A percentile compares a stretch with the other conserved stretches of the same genome.
These are phyloP conservation scores for Pseudocheirus occidentalis DNA, from an alignment of 2,797 vertebrate species.

Conservation along the genomic window DNA sequence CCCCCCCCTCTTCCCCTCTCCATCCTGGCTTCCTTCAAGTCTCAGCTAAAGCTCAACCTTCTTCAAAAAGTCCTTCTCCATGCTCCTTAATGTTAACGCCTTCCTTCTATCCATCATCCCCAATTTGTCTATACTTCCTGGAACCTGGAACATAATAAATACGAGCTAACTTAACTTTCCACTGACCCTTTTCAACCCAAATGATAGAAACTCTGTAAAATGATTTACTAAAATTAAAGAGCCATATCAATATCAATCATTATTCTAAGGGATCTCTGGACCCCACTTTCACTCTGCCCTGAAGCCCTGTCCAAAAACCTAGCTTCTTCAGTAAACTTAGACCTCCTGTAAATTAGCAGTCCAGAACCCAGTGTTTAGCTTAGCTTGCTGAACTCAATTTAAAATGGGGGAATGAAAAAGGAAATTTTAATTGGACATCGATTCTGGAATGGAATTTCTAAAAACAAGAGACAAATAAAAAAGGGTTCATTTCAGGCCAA, in stretches of 20 bases:
- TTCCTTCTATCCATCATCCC: background rate
- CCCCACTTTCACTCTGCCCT: background rate
- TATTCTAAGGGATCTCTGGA: background rate
- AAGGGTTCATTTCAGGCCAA: conserved; percentile 68
- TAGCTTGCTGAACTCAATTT: background rate
- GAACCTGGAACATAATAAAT: background rate
- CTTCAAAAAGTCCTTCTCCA: background rate
- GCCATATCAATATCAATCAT: background rate
- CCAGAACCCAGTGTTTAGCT: background rate
- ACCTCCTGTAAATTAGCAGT: background rate
- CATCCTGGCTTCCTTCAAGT: background rate
- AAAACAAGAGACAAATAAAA: conserved; percentile 64
- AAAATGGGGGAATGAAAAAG: conserved; percentile 13
- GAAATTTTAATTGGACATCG: conserved; percentile 56
- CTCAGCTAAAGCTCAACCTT: background rate
- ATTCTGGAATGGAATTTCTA: conserved; percentile 59
- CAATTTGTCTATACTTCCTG: background rate
- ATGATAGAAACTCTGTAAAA: background rate
- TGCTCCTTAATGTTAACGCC: background rate
- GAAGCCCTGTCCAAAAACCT: background rate
- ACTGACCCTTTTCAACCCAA: background rate
- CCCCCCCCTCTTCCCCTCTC: background rate
- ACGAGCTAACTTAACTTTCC: background rate
- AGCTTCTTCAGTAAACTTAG: background rate
- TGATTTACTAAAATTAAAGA: background rate